These are phyloP conservation scores for Drosophila algonquin DNA, from an alignment of 2,888 invertebrate genomes.

Conservation along the genomic window DNA sequence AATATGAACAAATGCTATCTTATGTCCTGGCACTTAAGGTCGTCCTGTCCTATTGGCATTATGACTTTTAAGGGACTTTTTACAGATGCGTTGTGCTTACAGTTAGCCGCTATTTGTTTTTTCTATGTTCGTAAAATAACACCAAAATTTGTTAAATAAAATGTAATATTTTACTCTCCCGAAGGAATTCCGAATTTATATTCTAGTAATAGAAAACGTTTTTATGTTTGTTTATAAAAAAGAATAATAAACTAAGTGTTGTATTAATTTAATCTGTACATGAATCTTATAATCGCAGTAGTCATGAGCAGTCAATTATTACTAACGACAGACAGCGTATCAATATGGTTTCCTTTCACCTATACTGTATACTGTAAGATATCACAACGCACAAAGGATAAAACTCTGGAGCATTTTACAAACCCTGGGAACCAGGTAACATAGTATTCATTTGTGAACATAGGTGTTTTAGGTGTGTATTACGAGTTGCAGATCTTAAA, in stretches of 20 bases:
- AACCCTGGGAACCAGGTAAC: conserved; percentile 46
- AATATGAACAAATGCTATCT: not conserved
- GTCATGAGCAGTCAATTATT: not conserved
- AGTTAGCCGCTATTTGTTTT: not conserved
- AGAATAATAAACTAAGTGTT: not conserved
- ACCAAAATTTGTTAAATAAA: not conserved
- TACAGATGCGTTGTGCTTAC: not conserved
- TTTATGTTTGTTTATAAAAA: not conserved
- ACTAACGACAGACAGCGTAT: not conserved
- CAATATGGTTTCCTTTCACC: not conserved
- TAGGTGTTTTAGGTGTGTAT: conserved; percentile 1
- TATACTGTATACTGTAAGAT: not conserved
- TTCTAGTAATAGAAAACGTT: not conserved
- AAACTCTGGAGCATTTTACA: not conserved
- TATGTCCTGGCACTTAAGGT: not conserved
- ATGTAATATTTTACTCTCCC: not conserved
- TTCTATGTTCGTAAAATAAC: not conserved
- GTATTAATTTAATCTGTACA: not conserved
- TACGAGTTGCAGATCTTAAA: conserved; percentile 28
- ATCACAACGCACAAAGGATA: conserved; percentile 4
- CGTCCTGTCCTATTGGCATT: not conserved
- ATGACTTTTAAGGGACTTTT: not conserved
- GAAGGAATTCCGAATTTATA: not conserved
- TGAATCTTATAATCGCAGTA: not conserved
- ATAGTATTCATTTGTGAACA: conserved; percentile 39